Conservation (phyloP, 2,113 vertebrate genomes). For the Malurus alboscapulatus region DNA sequence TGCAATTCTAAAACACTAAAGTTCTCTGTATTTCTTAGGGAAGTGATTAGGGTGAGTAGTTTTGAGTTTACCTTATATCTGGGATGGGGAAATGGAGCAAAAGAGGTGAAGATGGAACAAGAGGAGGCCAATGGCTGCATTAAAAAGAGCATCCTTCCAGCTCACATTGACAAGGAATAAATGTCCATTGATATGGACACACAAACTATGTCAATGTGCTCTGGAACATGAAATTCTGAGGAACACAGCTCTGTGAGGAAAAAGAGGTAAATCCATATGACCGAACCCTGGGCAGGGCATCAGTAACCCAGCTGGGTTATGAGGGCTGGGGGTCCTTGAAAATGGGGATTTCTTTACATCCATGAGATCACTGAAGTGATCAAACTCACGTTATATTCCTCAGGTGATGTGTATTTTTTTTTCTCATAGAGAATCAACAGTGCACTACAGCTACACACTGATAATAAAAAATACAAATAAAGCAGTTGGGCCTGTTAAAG, state of each 20-base stretch:
- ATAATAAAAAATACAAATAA: neutral
- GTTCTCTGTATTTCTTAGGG: neutral
- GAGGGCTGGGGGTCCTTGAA: neutral
- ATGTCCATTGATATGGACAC: neutral
- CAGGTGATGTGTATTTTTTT: rapidly evolving
- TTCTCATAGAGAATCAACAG: neutral
- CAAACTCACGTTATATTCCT: neutral
- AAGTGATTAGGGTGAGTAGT: neutral
- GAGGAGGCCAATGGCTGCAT: neutral
- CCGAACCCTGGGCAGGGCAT: neutral
- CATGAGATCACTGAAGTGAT: neutral
- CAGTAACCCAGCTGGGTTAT: neutral
- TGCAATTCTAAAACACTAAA: rapidly evolving
- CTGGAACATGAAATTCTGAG: neutral
- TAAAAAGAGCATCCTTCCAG: neutral
- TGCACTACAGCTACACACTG: rapidly evolving
- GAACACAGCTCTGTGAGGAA: neutral
- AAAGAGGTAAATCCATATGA: neutral
- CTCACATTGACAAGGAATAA: neutral
- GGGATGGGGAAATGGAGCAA: neutral
- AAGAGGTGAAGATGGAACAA: neutral
- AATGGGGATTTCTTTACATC: neutral
- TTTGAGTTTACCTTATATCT: neutral
- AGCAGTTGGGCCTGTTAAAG: rapidly evolving
- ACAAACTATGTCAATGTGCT: no score